Percentiles rank a stretch among this genome's conserved stretches.
These are phyloP conservation scores for Pteria penguin DNA, from an alignment of 2,888 invertebrate species.

Conservation along the genomic window DNA sequence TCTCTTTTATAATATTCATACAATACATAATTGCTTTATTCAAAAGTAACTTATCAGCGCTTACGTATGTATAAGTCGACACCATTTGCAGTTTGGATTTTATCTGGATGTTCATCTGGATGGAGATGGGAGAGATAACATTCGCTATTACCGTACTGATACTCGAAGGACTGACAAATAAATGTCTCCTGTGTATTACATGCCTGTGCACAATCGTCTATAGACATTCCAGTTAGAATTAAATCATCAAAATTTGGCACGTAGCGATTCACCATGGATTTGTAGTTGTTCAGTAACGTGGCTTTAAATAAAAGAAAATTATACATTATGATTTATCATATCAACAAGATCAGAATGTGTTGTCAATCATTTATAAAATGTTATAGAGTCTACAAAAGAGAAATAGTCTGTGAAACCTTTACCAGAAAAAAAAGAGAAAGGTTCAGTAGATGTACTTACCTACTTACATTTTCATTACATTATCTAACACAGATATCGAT, in stretches of 20 bases:
- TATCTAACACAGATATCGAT: too few species aligned
- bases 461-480: too few species aligned
- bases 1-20: too few species aligned
- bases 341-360: too few species aligned
- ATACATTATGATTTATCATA: too few species aligned
- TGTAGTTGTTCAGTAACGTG: conserved; percentile 50
- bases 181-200: conserved; percentile 59
- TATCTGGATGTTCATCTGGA: conserved; percentile 59
- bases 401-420: too few species aligned
- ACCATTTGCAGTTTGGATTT: conserved; percentile 40
- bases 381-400: too few species aligned
- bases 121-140: conserved; percentile 63
- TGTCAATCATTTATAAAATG: too few species aligned
- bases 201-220: conserved; percentile 67
- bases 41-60: too few species aligned
- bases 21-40: too few species aligned
- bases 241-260: conserved; percentile 58
- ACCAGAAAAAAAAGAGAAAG: too few species aligned
- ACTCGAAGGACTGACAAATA: conserved; percentile 67
- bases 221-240: conserved; percentile 58
- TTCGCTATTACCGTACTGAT: conserved; percentile 59
- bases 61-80: conserved; percentile 66
- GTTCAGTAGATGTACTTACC: too few species aligned
- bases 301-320: conserved; percentile 19
- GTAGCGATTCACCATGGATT: conserved; percentile 50